phyloP scores from a whole-genome alignment of 2,113 vertebrate genomes.

The Thomomys bottae region DNA sequence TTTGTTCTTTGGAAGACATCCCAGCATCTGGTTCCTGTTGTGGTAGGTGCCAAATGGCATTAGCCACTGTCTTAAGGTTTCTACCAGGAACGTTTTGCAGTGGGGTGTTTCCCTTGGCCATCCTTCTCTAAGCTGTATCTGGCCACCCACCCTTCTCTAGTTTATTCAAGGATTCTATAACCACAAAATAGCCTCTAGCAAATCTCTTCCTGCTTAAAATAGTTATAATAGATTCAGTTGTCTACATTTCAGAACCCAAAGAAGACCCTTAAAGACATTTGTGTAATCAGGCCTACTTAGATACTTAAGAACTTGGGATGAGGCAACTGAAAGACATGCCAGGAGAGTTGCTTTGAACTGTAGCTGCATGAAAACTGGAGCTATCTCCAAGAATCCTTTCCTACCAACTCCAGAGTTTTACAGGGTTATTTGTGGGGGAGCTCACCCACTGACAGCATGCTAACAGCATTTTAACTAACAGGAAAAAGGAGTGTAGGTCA shows the following conservation, averaged over 20 bases:
- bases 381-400: background rate
- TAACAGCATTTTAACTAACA: background rate
- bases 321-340: background rate
- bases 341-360: background rate
- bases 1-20: background rate
- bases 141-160: background rate
- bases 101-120: background rate
- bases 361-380: background rate
- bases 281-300: background rate
- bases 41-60: background rate
- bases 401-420: background rate
- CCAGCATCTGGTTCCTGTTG: background rate
- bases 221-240: background rate
- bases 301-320: background rate
- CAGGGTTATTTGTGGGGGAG: background rate
- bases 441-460: background rate
- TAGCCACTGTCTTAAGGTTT: background rate
- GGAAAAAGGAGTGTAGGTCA: background rate
- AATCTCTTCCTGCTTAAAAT: slow-evolving; percentile 34
- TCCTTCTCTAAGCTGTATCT: background rate
- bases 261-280: background rate
- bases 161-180: background rate
- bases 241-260: slow-evolving; percentile 27
- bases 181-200: background rate
- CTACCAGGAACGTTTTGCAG: background rate